Percentiles rank a stretch among this genome's conserved stretches.
Evolutionary conservation across 2,888 invertebrate genomes (phyloP).

Genomic region (Drosophila neonasuta): DNA sequence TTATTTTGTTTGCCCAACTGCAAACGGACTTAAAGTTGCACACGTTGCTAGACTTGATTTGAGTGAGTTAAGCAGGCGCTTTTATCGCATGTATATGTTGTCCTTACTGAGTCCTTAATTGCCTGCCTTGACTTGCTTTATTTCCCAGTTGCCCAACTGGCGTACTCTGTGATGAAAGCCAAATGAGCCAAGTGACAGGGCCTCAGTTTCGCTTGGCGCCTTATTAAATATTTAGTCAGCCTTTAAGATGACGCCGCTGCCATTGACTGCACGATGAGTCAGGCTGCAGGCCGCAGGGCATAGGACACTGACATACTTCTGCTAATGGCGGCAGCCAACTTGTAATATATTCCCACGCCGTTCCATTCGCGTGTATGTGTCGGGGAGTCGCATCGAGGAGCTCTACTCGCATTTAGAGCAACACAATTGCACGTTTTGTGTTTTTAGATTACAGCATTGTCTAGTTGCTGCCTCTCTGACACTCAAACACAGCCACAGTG

Average conservation of each 20-base stretch:
- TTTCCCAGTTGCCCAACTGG: constrained; percentile 40
- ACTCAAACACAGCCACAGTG: constrained; percentile 15
- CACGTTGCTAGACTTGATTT: constrained; percentile 34
- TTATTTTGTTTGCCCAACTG: constrained; percentile 40
- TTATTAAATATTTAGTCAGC: constrained; percentile 66
- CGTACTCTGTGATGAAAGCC: constrained; percentile 41
- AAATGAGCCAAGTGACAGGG: constrained; percentile 30
- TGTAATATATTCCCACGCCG: constrained; percentile 75
- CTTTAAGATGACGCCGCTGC: constrained; percentile 53
- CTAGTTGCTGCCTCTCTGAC: constrained; percentile 41
- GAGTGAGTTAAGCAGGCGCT: constrained; percentile 35
- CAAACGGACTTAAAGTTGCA: constrained; percentile 57
- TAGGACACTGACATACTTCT: constrained; percentile 69
- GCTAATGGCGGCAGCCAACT: constrained; percentile 69
- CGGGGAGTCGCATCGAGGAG: constrained; percentile 24
- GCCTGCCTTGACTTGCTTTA: constrained; percentile 25
- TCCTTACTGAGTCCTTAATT: constrained; percentile 36
- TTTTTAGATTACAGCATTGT: constrained; percentile 73
- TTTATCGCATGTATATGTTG: constrained; percentile 22
- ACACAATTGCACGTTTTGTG: constrained; percentile 73
- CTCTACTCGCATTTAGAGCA: constrained; percentile 46
- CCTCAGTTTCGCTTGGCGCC: constrained; percentile 31
- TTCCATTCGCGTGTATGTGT: constrained; percentile 20
- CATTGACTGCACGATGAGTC: constrained; percentile 22
- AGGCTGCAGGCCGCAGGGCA: constrained; percentile 26